Evolutionary conservation across 2,888 invertebrate genomes (phyloP).

Genomic region (Xestia xanthographa): DNA sequence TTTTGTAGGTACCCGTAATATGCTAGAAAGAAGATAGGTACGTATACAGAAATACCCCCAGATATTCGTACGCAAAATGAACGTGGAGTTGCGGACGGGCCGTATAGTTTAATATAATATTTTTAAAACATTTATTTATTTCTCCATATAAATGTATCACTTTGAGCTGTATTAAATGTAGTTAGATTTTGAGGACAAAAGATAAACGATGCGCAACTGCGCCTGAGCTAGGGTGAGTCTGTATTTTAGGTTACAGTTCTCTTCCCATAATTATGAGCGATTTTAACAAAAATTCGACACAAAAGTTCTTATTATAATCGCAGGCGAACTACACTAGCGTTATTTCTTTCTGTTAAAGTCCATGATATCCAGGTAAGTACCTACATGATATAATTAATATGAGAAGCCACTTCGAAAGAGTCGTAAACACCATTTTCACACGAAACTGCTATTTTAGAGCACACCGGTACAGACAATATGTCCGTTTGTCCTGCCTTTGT

Average conservation of each 20-base stretch:
- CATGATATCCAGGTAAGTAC: background rate
- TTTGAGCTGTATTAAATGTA: too few species aligned
- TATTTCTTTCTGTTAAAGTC: too few species aligned
- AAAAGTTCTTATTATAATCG: background rate
- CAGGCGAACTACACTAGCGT: background rate
- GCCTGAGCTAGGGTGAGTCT: background rate
- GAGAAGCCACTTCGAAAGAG: background rate
- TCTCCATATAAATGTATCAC: too few species aligned
- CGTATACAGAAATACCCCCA: background rate
- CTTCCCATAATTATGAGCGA: background rate
- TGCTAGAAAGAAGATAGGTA: background rate
- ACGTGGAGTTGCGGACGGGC: too few species aligned
- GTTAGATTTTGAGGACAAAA: too few species aligned
- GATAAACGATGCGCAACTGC: background rate
- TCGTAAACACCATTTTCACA: conserved; percentile 20
- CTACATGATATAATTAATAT: background rate
- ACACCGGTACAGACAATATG: conserved; percentile 38
- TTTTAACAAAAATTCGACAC: background rate
- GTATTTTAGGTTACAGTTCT: background rate
- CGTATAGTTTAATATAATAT: too few species aligned
- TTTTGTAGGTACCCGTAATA: background rate
- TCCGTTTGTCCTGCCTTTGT: conserved; percentile 42
- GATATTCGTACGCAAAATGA: too few species aligned
- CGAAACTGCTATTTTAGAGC: conserved; percentile 24
- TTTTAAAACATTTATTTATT: too few species aligned